Evolutionary conservation across 2,797 vertebrate species (phyloP).

Genomic region (Phataginus tetradactyla): DNA sequence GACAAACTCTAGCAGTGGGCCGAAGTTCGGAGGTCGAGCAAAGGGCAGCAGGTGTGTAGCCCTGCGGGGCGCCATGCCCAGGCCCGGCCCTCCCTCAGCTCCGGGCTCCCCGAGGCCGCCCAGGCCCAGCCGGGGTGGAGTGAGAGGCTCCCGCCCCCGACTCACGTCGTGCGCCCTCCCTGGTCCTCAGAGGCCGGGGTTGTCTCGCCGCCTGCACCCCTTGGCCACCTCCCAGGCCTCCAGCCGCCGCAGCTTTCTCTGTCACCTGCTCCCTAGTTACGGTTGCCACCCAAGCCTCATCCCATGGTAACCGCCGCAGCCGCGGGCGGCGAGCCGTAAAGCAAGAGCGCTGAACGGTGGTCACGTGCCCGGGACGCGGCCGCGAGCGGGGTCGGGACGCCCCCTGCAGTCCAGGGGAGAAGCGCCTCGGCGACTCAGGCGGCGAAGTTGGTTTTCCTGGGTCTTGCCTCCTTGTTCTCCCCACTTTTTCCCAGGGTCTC

Average conservation of each 20-base stretch:
- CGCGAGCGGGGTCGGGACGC: neutral
- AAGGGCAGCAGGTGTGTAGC: neutral
- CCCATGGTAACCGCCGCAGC: constrained; percentile 74
- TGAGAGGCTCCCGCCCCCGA: neutral
- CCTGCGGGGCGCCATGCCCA: neutral
- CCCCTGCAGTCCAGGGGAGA: neutral
- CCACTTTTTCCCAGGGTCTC: neutral
- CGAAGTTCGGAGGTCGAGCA: rapidly evolving
- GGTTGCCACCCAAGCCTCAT: constrained; percentile 66
- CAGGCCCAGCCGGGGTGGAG: neutral
- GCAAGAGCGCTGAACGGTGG: rapidly evolving
- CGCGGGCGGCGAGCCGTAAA: neutral
- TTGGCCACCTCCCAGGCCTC: neutral
- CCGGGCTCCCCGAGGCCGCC: neutral
- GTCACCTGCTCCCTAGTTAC: neutral
- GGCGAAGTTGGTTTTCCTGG: neutral
- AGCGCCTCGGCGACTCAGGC: neutral
- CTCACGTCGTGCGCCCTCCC: constrained; percentile 5
- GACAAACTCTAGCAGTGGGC: neutral
- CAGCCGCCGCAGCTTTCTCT: rapidly evolving
- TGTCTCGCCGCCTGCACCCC: neutral
- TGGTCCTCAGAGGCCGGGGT: neutral
- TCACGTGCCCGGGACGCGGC: neutral
- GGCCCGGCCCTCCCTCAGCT: too few relatives aligned
- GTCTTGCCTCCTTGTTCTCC: rapidly evolving